Evolutionary conservation across 1,140 invertebrate genomes (phyloP).

Genomic region (Drosophila sechellia): DNA sequence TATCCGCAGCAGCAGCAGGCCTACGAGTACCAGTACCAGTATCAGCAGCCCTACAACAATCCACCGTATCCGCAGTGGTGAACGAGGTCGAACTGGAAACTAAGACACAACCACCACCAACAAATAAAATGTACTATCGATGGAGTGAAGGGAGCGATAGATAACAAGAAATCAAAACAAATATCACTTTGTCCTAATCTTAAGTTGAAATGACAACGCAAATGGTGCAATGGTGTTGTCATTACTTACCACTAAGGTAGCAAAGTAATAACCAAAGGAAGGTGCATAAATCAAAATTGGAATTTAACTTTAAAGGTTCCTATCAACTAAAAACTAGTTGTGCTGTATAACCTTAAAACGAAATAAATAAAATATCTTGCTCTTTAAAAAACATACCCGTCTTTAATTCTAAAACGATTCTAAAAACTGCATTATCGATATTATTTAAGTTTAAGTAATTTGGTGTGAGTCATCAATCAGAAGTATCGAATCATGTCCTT

Average conservation of each 20-base stretch:
- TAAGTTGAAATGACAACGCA: conserved; percentile 11
- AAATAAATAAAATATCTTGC: neutral
- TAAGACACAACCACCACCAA: neutral
- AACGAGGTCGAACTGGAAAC: neutral
- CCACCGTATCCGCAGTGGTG: conserved; percentile 66
- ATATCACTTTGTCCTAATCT: neutral
- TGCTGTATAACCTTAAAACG: neutral
- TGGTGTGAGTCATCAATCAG: neutral
- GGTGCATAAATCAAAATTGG: no score
- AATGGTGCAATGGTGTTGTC: conserved; percentile 3
- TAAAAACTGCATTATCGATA: no score
- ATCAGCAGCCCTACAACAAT: conserved; percentile 44
- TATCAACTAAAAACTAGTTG: no score
- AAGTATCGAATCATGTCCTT: conserved; percentile 5
- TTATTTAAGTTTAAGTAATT: no score
- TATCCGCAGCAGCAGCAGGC: conserved; percentile 62
- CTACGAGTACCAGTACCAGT: conserved; percentile 60
- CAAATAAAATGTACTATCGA: conserved; percentile 12
- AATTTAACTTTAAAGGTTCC: neutral
- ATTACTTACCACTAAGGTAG: conserved; percentile 1
- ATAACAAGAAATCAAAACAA: neutral
- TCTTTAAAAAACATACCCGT: neutral
- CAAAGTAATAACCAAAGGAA: neutral
- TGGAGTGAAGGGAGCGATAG: conserved; percentile 12
- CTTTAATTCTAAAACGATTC: neutral